Base-by-base conservation (phyloP, 1,140 invertebrate species). In the Ericerus pela region DNA sequence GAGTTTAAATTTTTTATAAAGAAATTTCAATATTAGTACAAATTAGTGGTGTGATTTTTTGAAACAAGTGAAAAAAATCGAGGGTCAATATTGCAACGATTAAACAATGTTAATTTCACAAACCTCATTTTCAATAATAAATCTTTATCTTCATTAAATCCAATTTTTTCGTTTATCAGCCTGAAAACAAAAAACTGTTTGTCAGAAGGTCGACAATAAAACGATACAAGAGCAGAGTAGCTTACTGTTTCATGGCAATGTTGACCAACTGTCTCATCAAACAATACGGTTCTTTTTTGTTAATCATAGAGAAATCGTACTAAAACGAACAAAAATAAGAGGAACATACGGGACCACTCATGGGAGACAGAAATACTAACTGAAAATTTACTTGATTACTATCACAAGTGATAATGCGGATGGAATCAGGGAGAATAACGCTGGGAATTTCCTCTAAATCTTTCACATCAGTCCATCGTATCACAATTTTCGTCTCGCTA, bases 221-320 rank as follows among this genome's bases (percentile, higher is more conserved):
- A 33, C 8, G 28, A 30, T 41, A 22, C 12, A 52, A 51, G 28
- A 33, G 22, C 8, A 52, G 0, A 38, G n/a, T 38, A 47, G 69
- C 76, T 72, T 70, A 81, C 79, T 91, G 84, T 79, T 92, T 92
- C 80, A 97, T 95, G 38, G 93, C 93, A 72, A 97, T 81, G 73
- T 97, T 96, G 43, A 89, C 88, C 31, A 99, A 73, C 71, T 97
- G 94, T 64, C 93, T 84, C 82, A 96, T 95, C 55, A 97, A 68
- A 37, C 77, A 75, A 71, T 86, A 96, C 0, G 91, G 91, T 69
- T 98, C 92, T 36, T 30, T 79, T 66, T 88, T 88, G 63, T 82
- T 69, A 65, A 98, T 85, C 80, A 96, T 81, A 22, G 85, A 88
- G 72, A 96, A 96, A 67, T 83, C 78, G 73, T 89, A 81, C 76